phyloP scores from a whole-genome alignment of 2,797 vertebrate genomes.

The Distichodus sexfasciatus region DNA sequence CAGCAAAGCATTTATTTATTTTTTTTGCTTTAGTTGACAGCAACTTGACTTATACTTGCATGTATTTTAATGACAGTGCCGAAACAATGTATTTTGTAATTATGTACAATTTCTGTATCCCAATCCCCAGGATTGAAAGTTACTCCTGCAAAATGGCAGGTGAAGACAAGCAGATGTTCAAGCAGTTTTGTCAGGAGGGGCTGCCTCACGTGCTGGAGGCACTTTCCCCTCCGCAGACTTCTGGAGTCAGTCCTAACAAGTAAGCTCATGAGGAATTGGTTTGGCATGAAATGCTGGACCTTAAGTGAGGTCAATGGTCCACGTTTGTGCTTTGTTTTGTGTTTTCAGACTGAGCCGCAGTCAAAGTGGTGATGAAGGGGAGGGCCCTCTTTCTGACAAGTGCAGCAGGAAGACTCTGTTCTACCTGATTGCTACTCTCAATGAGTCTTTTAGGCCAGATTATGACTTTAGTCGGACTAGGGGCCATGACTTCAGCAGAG shows the following conservation, averaged over 20 bases:
- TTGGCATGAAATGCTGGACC: neutral
- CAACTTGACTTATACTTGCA: neutral
- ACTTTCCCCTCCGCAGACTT: conserved; percentile 58
- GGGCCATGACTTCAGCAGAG: conserved; percentile 61
- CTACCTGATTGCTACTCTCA: conserved; percentile 62
- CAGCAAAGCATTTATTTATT: too few species aligned
- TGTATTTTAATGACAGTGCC: neutral
- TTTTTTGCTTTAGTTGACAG: too few species aligned
- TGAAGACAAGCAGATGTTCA: conserved; percentile 67
- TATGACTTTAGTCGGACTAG: conserved; percentile 64
- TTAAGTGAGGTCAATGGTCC: too few species aligned
- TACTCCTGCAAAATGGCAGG: conserved; percentile 68
- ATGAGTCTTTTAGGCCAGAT: conserved; percentile 60
- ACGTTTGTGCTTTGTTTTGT: neutral
- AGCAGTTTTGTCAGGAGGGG: conserved; percentile 64
- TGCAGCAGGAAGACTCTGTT: conserved; percentile 63
- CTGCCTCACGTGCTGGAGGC: conserved; percentile 60
- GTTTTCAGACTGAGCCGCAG: conserved; percentile 53
- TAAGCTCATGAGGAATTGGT: conserved; percentile 28
- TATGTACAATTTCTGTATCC: neutral
- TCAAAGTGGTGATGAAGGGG: conserved; percentile 58
- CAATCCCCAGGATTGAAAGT: conserved; percentile 60
- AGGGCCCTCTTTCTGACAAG: conserved; percentile 58
- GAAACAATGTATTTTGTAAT: neutral
- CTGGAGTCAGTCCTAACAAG: conserved; percentile 60